phyloP scores from a whole-genome alignment of 2,888 invertebrate species.

The Julus scandinavius region DNA sequence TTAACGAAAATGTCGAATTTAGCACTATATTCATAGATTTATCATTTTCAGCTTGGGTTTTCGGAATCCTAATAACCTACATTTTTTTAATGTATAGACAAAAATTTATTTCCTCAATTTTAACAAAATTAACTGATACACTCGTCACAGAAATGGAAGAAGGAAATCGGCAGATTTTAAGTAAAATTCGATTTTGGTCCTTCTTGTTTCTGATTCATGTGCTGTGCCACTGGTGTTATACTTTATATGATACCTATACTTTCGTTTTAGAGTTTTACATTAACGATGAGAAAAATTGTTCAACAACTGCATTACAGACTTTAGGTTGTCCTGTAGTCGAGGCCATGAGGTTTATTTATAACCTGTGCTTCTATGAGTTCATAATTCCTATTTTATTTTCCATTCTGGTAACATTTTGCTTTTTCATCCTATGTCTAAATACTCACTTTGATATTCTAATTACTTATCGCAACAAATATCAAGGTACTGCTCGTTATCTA shows the following conservation, averaged over 20 bases:
- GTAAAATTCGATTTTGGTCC: slow-evolving; percentile 1
- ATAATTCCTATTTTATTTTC: neutral
- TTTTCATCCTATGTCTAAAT: neutral
- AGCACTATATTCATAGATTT: neutral
- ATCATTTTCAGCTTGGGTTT: neutral
- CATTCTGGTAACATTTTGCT: neutral
- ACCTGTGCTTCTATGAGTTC: neutral
- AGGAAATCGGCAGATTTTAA: neutral
- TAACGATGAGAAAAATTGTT: neutral
- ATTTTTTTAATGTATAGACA: neutral
- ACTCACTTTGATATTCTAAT: neutral
- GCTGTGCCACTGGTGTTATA: neutral
- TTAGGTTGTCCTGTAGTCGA: neutral
- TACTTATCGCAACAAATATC: neutral
- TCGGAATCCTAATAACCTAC: neutral
- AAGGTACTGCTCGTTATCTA: neutral
- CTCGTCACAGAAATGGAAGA: neutral
- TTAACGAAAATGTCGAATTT: neutral
- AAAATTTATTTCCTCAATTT: neutral
- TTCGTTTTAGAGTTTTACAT: neutral
- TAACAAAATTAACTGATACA: neutral
- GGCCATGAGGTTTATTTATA: neutral
- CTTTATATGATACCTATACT: neutral
- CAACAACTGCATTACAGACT: neutral
- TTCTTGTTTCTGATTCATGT: neutral